phyloP scores from a whole-genome alignment of 2,888 invertebrate species.

The Agrilus biguttatus region DNA sequence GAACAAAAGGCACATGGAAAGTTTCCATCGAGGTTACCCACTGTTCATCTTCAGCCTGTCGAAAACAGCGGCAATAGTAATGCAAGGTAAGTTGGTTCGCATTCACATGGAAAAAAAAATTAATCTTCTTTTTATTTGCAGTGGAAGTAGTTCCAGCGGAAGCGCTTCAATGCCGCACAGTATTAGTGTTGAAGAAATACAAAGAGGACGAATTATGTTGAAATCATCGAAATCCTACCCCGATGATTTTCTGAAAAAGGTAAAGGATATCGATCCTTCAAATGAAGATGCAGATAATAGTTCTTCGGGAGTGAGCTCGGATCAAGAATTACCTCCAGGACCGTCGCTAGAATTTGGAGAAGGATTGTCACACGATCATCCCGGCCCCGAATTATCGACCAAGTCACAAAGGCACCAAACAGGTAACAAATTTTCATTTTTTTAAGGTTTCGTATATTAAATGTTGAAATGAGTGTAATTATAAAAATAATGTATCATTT shows the following conservation, averaged over 20 bases:
- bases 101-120: not conserved
- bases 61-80: slow-evolving; percentile 67
- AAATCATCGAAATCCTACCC: slow-evolving; percentile 81
- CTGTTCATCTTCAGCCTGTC: slow-evolving; percentile 32
- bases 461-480: too few species aligned
- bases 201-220: slow-evolving; percentile 69
- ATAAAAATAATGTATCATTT: too few species aligned
- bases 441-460: too few species aligned
- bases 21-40: slow-evolving; percentile 28
- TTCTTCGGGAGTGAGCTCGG: slow-evolving; percentile 76
- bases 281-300: slow-evolving; percentile 77
- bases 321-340: slow-evolving; percentile 56
- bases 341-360: slow-evolving; percentile 35
- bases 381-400: slow-evolving; percentile 16
- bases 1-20: slow-evolving; percentile 41
- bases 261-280: slow-evolving; percentile 26
- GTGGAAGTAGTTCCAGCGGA: slow-evolving; percentile 55
- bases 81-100: slow-evolving; percentile 37
- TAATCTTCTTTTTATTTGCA: slow-evolving; percentile 22
- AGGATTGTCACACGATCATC: slow-evolving; percentile 16
- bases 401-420: slow-evolving; percentile 23
- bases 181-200: slow-evolving; percentile 78
- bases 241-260: slow-evolving; percentile 54
- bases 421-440: slow-evolving; percentile 14
- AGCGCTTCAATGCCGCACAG: slow-evolving; percentile 71